These are phyloP conservation scores for Anolis apletophallus DNA, from an alignment of 2,797 vertebrate species.

Conservation along the genomic window DNA sequence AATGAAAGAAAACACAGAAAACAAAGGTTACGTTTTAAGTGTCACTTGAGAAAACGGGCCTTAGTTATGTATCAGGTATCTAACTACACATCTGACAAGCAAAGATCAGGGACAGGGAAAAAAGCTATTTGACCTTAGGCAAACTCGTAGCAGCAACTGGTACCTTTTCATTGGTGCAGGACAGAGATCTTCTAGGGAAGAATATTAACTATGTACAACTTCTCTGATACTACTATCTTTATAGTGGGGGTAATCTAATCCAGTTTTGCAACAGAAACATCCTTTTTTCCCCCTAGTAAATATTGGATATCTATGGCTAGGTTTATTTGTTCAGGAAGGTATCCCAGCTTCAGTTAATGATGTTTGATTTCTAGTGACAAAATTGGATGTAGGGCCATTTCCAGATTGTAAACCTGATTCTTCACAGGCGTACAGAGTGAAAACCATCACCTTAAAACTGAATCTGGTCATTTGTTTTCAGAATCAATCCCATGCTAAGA, in stretches of 20 bases:
- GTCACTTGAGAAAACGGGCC: background rate
- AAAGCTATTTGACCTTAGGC: background rate
- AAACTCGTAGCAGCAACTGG: constrained; percentile 15
- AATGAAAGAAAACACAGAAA: background rate
- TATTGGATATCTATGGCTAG: background rate
- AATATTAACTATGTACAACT: background rate
- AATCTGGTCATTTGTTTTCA: constrained; percentile 6
- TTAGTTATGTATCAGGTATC: background rate
- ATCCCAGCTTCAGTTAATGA: no score
- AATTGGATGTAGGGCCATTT: background rate
- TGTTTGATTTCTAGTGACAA: background rate
- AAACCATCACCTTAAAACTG: background rate
- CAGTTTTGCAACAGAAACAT: background rate
- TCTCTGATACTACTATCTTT: background rate
- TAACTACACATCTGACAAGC: background rate
- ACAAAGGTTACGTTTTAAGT: background rate
- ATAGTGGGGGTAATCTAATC: no score
- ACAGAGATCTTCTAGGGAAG: background rate
- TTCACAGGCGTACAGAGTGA: no score
- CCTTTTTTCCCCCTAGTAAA: background rate
- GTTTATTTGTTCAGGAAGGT: background rate
- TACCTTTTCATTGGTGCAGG: background rate
- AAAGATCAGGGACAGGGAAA: background rate
- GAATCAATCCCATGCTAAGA: background rate
- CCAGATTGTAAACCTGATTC: background rate